A percentile compares a stretch with the other conserved stretches of the same genome.
Conservation (phyloP, 1,140 invertebrate genomes). For the Phortica variegata region DNA sequence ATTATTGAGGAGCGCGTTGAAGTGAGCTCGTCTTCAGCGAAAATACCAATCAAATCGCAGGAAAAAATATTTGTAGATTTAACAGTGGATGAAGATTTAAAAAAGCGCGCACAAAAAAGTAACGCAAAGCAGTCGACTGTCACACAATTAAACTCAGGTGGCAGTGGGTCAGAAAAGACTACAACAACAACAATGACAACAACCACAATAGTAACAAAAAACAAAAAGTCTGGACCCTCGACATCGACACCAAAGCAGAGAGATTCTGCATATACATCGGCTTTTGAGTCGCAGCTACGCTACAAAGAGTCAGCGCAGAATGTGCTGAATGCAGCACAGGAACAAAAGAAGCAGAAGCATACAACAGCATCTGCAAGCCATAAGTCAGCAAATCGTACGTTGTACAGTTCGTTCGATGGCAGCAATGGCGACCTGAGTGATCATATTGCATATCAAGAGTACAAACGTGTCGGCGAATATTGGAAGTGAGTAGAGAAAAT, state of each 20-base stretch:
- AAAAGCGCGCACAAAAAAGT: conserved; percentile 8
- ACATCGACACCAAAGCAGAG: conserved; percentile 34
- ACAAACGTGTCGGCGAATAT: conserved; percentile 66
- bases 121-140: conserved; percentile 16
- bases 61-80: conserved; percentile 25
- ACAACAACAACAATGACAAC: conserved; percentile 25
- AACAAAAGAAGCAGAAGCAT: conserved; percentile 24
- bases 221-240: conserved; percentile 22
- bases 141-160: too few relatives aligned
- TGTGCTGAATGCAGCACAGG: conserved; percentile 36
- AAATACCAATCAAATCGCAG: conserved; percentile 19
- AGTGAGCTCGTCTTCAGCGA: conserved; percentile 13
- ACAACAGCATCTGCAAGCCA: too few relatives aligned
- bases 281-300: background rate
- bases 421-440: conserved; percentile 48
- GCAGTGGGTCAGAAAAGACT: conserved; percentile 10
- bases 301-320: conserved; percentile 42
- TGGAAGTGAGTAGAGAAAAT: conserved; percentile 64
- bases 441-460: conserved; percentile 62
- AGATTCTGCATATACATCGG: background rate
- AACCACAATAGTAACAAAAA: conserved; percentile 24
- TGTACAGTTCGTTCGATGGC: conserved; percentile 20
- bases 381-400: conserved; percentile 9
- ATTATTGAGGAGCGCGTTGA: conserved; percentile 45
- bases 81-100: conserved; percentile 29